A percentile compares a stretch with the other conserved stretches of the same genome.
phyloP scores from a whole-genome alignment of 2,113 vertebrate species.

The Pomatorhinus ruficollis region DNA sequence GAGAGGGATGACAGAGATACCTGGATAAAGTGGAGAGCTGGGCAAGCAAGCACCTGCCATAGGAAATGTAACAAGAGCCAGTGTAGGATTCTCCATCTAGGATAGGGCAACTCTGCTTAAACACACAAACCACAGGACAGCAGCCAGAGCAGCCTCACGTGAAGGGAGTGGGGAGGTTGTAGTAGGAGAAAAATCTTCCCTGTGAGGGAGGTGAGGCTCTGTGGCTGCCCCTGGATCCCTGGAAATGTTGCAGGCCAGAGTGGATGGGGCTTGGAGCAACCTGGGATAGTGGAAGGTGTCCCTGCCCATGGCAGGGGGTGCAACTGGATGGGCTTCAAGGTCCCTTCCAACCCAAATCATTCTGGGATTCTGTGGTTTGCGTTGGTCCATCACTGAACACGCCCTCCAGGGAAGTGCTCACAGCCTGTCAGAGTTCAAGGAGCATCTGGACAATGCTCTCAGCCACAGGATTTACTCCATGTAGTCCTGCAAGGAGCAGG shows the following conservation, averaged over 20 bases:
- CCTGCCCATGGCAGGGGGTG: background rate
- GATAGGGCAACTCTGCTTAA: accelerated
- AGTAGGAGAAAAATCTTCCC: accelerated
- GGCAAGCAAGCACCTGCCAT: accelerated
- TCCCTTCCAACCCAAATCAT: background rate
- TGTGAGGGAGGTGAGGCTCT: background rate
- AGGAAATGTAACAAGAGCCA: accelerated
- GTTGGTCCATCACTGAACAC: background rate
- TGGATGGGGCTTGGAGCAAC: accelerated
- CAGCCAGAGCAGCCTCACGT: accelerated
- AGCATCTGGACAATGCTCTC: no score
- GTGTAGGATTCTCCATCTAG: accelerated
- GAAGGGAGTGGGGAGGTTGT: accelerated
- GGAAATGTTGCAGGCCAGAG: accelerated
- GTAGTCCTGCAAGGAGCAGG: no score
- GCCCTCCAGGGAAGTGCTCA: background rate
- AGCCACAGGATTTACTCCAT: accelerated
- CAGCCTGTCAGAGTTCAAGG: background rate
- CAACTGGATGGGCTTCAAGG: accelerated
- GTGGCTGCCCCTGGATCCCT: background rate
- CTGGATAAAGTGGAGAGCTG: background rate
- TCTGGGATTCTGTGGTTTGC: background rate
- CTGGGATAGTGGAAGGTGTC: background rate
- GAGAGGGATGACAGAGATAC: no score
- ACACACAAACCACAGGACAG: accelerated